Percentiles rank a stretch among this genome's conserved stretches.
Evolutionary conservation across 2,113 vertebrate species (phyloP).

Genomic region (Ascaphus truei): DNA sequence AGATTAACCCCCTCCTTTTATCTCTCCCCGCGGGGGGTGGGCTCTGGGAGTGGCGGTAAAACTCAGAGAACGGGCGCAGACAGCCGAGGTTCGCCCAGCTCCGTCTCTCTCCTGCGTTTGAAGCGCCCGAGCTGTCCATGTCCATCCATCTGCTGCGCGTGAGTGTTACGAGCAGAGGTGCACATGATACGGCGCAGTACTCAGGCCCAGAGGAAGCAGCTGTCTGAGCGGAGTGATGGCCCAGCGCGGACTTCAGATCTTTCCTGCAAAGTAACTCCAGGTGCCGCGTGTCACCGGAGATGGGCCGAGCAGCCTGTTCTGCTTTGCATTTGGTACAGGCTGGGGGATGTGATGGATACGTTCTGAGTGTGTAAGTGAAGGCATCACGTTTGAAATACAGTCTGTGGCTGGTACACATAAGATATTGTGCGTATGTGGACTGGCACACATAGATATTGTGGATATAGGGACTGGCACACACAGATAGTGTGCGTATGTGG

Average conservation of each 20-base stretch:
- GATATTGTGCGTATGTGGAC: too few species aligned
- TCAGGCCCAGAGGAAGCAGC: conserved; percentile 27
- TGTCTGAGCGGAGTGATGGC: conserved; percentile 28
- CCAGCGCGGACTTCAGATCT: conserved; percentile 8
- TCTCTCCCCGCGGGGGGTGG: neutral
- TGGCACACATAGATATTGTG: too few species aligned
- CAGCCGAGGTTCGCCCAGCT: conserved; percentile 8
- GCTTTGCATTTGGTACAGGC: conserved; percentile 7
- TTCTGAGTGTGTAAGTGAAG: conserved; percentile 10
- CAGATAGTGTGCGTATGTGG: too few species aligned
- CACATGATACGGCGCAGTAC: conserved; percentile 20
- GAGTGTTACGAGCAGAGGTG: conserved; percentile 28
- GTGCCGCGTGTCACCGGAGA: conserved; percentile 4
- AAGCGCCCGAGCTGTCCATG: conserved; percentile 24
- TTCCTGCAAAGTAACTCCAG: conserved; percentile 27
- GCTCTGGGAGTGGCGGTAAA: neutral
- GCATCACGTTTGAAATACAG: too few species aligned
- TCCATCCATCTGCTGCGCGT: conserved; percentile 4
- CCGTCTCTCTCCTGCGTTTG: conserved; percentile 1
- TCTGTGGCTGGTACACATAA: too few species aligned
- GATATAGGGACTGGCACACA: too few species aligned
- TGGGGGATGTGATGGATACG: neutral
- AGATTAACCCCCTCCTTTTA: neutral
- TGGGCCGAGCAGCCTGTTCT: neutral
- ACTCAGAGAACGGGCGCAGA: conserved; percentile 5